Evolutionary conservation across 2,888 invertebrate genomes (phyloP), one percentile per base, ranked within the genome.

Genomic region (Leptothorax acervorum): DNA sequence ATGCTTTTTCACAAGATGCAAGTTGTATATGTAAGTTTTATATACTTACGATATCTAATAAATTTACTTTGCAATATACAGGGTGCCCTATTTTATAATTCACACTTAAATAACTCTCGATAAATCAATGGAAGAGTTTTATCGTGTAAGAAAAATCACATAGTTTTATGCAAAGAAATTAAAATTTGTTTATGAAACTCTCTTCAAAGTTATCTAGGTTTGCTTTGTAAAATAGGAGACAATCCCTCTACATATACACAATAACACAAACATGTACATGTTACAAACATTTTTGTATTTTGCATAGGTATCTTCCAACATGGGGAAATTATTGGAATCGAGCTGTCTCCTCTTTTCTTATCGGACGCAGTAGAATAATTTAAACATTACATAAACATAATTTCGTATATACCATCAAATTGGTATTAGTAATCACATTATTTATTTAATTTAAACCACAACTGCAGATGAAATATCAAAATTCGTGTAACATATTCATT

Each of bases 1-100:
- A 89, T 88, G 92, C 92, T 93, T 93, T 93, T 94, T 92, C 93
- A 92, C 89, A 86, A 88, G 88, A 92, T 92, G 74, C 65, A 81
- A 88, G 89, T 90, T 90, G 91, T 91, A 91, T 91, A 63, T 39
- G 63, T 39, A 48, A 66, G 88, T 91, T 92, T 92, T 90, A 84
- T 89, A 90, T 89, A 85, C 85, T 90, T 92, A 91, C 87, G 71
- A 42, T 42, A 85, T 90, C 89, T 87, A 92, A 92, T 91, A 92
- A 92, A 90, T 85, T 91, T 83, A 88, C 86, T 91, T 81, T 89
- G 87, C 83, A 87, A 85, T 81, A 76, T 57, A 73, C 63, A 48
- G 45, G 28, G 28, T 68, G 18, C 28, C 28, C 31, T 48, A 18
- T 68, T 68, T 68, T 68, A 31, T 18, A 48, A 68, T 11, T 48